Base-by-base conservation (phyloP, 2,888 invertebrate genomes). In the Aradus depressus region DNA sequence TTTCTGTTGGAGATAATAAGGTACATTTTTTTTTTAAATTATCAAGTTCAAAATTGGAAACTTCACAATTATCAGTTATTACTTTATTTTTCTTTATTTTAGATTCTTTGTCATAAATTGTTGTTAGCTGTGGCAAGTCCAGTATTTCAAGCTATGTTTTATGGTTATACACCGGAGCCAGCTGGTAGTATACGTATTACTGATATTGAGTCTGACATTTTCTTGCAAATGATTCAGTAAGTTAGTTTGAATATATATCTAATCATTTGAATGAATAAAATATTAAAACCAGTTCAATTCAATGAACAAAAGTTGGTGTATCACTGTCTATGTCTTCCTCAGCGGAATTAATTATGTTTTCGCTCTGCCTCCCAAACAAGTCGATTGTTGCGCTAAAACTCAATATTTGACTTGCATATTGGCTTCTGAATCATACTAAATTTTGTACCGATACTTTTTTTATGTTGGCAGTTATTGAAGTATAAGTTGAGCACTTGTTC, bases 61-160 rank as follows among this genome's bases (percentile, higher is more conserved):
- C 10, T 23, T 50, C 35, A 18, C 4, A 1, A 21, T 12, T 26
- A 18, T 45, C 8, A 25, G 18, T 26, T 18, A 16, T 37, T 38
- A 18, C 8, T 43, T n/a, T 50, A 8, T 21, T 19, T 22, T 43
- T 32, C 19, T 39, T 35, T 12, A 4, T 77, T 83, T 59, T 70
- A 79, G 2, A 69, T 88, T 21, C 74, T 78, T 54, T 84, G 82
- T 0, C 88, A 89, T 66, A 87, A 86, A 66, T 67, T 89, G 26
- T 75, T 89, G 54, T 68, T 89, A 51, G 87, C 88, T 0, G 87
- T 87, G 84, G 81, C 86, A 0, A 88, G 87, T 56, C 88, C 89
- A 0, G 89, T 89, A 0, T 89, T 89, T 63, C 86, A 88, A 63
- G 82, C 86, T 0, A 89, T 89, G 88, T 88, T 89, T 64, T 87